These are phyloP conservation scores for Corbicula japonica DNA, from an alignment of 2,888 invertebrate species.

Conservation along the genomic window DNA sequence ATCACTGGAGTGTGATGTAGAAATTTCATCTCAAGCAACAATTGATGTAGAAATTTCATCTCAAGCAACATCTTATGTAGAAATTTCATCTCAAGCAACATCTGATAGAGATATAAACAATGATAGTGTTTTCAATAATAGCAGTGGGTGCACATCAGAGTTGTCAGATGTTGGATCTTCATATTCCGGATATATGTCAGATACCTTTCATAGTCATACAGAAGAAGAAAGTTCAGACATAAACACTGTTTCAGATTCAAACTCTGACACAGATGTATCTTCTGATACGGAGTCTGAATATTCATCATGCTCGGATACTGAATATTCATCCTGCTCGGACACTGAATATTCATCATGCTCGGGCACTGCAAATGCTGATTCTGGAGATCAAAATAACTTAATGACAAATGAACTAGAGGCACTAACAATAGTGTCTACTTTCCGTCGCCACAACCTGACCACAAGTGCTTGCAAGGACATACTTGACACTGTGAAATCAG, in stretches of 20 bases:
- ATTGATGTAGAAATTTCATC: slow-evolving; percentile 27
- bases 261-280: slow-evolving; percentile 21
- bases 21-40: slow-evolving; percentile 17
- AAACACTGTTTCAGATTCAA: slow-evolving; percentile 34
- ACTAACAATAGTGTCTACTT: slow-evolving; percentile 43
- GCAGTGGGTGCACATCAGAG: slow-evolving; percentile 39
- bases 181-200: slow-evolving; percentile 40
- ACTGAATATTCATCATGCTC: too few species aligned
- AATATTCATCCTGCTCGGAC: too few species aligned
- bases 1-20: slow-evolving; percentile 36
- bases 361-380: slow-evolving; percentile 14
- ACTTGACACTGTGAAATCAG: slow-evolving; percentile 36
- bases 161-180: slow-evolving; percentile 40
- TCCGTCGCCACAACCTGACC: slow-evolving; percentile 45
- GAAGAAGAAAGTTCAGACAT: slow-evolving; percentile 36
- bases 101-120: slow-evolving; percentile 31
- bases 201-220: slow-evolving; percentile 37
- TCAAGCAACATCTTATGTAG: slow-evolving; percentile 3
- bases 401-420: slow-evolving; percentile 42
- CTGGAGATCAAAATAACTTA: slow-evolving; percentile 1
- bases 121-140: slow-evolving; percentile 29
- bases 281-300: slow-evolving; percentile 26
- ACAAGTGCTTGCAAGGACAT: slow-evolving; percentile 41
- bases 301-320: background rate
- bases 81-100: slow-evolving; percentile 26